Evolutionary conservation across 2,888 invertebrate genomes (phyloP).

Genomic region (Agrilus cyanescens): DNA sequence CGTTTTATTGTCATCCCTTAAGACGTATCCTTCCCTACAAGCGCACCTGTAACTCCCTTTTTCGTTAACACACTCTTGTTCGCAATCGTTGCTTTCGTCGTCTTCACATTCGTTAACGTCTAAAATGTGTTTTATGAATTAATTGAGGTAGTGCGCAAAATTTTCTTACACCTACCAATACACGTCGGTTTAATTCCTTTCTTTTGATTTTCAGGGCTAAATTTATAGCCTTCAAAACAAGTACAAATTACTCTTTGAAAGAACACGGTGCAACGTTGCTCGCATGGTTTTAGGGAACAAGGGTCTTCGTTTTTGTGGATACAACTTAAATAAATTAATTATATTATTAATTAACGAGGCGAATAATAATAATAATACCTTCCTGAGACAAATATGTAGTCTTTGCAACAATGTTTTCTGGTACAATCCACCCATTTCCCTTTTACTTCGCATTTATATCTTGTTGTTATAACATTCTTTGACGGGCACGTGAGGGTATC

Average conservation of each 20-base stretch:
- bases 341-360: background rate
- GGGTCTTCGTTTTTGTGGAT: slow-evolving; percentile 48
- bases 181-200: slow-evolving; percentile 49
- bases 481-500: slow-evolving; percentile 46
- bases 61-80: slow-evolving; percentile 51
- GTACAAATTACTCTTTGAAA: slow-evolving; percentile 51
- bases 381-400: slow-evolving; percentile 49
- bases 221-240: slow-evolving; percentile 50
- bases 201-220: slow-evolving; percentile 45
- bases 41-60: slow-evolving; percentile 47
- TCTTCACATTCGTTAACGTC: slow-evolving; percentile 45
- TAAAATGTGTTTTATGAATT: slow-evolving; percentile 22
- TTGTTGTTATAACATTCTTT: slow-evolving; percentile 45
- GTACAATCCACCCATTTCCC: slow-evolving; percentile 51
- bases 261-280: slow-evolving; percentile 53
- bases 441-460: slow-evolving; percentile 47
- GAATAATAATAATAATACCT: slow-evolving; percentile 33
- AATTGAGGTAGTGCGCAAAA: background rate
- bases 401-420: slow-evolving; percentile 49
- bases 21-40: slow-evolving; percentile 42
- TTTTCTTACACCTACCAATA: slow-evolving; percentile 35
- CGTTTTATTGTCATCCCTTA: slow-evolving; percentile 45
- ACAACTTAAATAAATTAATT: slow-evolving; percentile 36
- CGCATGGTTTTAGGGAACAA: slow-evolving; percentile 51
- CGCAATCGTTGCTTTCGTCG: slow-evolving; percentile 48